Base-by-base conservation (phyloP, 1,140 invertebrate species). In the Ips nitidus region DNA sequence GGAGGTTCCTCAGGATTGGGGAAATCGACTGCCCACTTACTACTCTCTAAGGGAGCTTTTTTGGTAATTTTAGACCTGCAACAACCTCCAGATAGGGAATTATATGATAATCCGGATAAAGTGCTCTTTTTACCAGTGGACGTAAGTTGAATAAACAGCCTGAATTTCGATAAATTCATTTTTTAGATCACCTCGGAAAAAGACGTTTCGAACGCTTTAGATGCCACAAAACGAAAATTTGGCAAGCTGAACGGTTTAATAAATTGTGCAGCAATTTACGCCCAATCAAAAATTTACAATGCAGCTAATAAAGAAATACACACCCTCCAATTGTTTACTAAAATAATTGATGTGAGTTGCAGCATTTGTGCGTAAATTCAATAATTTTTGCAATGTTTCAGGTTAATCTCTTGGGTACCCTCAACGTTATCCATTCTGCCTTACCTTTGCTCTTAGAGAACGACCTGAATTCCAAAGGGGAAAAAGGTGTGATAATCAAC, bases 221-320 rank as follows among this genome's bases (percentile, higher is more conserved):
- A 66, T 37, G 42, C 47, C 1, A 62, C 42, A 5, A 66, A 66
- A 50, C n/a, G 58, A 39, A 71, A 66, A 40, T 71, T 71, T 57
- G 56, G 57, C 5, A 71, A 66, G 57, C 39, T 71, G 22, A 71
- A 71, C 66, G 69, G 69, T 2, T 58, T 71, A 4, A 62, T 71
- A 22, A 71, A 71, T 36, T 71, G 69, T 66, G 69, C 69, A 6
- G 63, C n/a, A 36, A 52, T 71, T 40, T 6, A 4, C 4, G 1
- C 8, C 2, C 5, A 1, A 1, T 4, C 22, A 7, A 41, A 45
- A 6, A 52, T 71, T 38, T 71, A 53, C 40, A 37, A 71, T 37
- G 36, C 50, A 7, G 38, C 53, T 1, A 71, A 38, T 2, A 2
- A 45, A 22, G 58, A 71, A 56, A 56, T 58, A 1, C 69, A 70